A percentile compares a stretch with the other conserved stretches of the same genome.
phyloP scores from a whole-genome alignment of 2,797 vertebrate species.

The Picus viridis region DNA sequence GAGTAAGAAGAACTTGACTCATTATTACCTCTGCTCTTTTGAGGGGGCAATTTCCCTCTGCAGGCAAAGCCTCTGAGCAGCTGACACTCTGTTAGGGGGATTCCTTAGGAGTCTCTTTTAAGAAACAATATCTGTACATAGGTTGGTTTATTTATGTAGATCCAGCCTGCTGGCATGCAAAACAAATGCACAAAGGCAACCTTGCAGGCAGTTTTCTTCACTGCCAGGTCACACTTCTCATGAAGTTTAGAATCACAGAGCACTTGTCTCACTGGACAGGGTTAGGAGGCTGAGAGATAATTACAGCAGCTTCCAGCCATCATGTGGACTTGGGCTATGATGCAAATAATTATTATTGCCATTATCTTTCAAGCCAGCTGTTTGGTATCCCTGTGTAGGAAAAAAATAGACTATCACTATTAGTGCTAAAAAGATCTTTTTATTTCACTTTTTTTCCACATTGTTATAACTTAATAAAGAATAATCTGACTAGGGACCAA shows the following conservation, averaged over 20 bases:
- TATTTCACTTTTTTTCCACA: too few relatives aligned
- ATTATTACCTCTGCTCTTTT: not conserved
- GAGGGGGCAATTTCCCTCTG: not conserved
- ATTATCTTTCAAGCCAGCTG: slow-evolving; percentile 77
- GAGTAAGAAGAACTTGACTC: not conserved
- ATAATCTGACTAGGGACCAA: not conserved
- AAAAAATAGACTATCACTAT: slow-evolving; percentile 32
- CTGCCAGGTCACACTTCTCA: not conserved
- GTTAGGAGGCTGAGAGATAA: slow-evolving; percentile 50
- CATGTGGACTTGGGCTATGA: slow-evolving; percentile 56
- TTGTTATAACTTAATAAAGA: slow-evolving; percentile 56
- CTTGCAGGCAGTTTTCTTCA: not conserved
- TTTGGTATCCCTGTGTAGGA: slow-evolving; percentile 58
- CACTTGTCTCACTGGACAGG: too few relatives aligned
- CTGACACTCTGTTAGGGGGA: not conserved
- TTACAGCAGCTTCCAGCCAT: slow-evolving; percentile 71
- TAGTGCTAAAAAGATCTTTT: slow-evolving; percentile 27
- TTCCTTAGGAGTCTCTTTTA: not conserved
- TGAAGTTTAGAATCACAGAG: not conserved
- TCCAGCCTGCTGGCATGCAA: not conserved
- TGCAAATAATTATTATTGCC: slow-evolving; percentile 75
- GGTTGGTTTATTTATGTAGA: not conserved
- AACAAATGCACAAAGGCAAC: not conserved
- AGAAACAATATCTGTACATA: not conserved
- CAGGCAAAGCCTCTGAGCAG: not conserved